A percentile compares a stretch with the other conserved stretches of the same genome.
Conservation (phyloP, 2,797 vertebrate genomes). For the Hyperoplus immaculatus region DNA sequence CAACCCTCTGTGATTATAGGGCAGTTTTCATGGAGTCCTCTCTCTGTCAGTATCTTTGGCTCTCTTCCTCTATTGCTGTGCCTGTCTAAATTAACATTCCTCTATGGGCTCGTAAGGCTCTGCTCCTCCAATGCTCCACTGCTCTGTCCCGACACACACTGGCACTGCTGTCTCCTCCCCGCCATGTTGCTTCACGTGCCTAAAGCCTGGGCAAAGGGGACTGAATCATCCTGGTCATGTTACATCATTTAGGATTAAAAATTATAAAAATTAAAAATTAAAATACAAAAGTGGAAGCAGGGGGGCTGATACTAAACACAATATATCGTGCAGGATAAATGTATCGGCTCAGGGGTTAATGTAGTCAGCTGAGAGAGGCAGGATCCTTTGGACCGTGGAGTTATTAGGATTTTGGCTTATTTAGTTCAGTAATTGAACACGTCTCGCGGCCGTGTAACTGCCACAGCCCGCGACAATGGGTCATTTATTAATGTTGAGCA, state of each 20-base stretch:
- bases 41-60: constrained; percentile 19
- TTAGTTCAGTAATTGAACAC: constrained; percentile 45
- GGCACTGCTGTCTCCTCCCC: constrained; percentile 52
- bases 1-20: constrained; percentile 37
- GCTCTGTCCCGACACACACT: constrained; percentile 55
- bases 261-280: neutral
- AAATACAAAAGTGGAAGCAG: constrained; percentile 20
- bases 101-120: constrained; percentile 39
- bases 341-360: constrained; percentile 3
- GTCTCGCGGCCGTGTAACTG: constrained; percentile 35
- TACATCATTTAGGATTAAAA: constrained; percentile 41
- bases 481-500: constrained; percentile 46
- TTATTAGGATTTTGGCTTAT: constrained; percentile 52
- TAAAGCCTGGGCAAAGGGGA: constrained; percentile 9
- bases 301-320: neutral
- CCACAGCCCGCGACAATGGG: constrained; percentile 46
- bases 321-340: constrained; percentile 9
- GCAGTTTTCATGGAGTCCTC: constrained; percentile 24
- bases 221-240: constrained; percentile 52
- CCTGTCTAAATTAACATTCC: constrained; percentile 61
- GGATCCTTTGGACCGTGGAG: constrained; percentile 36
- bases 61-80: constrained; percentile 4
- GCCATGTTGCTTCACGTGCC: constrained; percentile 29
- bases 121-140: constrained; percentile 34
- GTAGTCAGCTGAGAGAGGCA: constrained; percentile 16